A percentile compares a stretch with the other conserved stretches of the same genome.
Evolutionary conservation across 2,113 vertebrate species (phyloP).

Genomic region (Dissostichus mawsoni): DNA sequence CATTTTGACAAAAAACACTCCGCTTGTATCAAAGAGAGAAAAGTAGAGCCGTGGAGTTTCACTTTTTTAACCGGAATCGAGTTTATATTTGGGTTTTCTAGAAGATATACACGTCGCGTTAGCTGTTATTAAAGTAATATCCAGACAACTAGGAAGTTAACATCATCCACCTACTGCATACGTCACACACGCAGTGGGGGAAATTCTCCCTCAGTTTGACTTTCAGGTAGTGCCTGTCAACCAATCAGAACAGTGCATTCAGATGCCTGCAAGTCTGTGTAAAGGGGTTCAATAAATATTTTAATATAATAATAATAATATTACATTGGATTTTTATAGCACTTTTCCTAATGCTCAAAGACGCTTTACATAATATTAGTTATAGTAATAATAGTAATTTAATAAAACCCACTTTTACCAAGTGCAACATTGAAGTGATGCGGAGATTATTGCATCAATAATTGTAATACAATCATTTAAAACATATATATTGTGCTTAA

Average conservation of each 20-base stretch:
- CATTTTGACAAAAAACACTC: neutral
- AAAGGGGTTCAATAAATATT: neutral
- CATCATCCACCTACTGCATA: constrained; percentile 14
- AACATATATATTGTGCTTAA: too few relatives aligned
- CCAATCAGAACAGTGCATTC: neutral
- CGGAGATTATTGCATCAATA: too few relatives aligned
- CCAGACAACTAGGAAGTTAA: constrained; percentile 55
- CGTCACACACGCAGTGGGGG: neutral
- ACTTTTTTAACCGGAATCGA: neutral
- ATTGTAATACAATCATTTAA: too few relatives aligned
- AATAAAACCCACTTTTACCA: too few relatives aligned
- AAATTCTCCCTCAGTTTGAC: neutral
- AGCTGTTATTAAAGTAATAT: constrained; percentile 22
- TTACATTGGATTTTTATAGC: too few relatives aligned
- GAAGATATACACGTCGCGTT: constrained; percentile 19
- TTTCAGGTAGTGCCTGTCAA: neutral
- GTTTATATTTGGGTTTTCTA: neutral
- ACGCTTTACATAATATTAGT: too few relatives aligned
- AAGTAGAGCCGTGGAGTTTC: accelerated
- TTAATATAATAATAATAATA: too few relatives aligned
- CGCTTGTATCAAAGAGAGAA: accelerated
- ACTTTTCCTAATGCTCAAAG: too few relatives aligned
- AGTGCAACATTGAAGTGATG: too few relatives aligned
- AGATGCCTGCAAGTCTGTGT: neutral
- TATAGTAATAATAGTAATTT: too few relatives aligned